These are phyloP conservation scores for Ethmia dodecea DNA, from an alignment of 2,888 invertebrate genomes.

Conservation along the genomic window DNA sequence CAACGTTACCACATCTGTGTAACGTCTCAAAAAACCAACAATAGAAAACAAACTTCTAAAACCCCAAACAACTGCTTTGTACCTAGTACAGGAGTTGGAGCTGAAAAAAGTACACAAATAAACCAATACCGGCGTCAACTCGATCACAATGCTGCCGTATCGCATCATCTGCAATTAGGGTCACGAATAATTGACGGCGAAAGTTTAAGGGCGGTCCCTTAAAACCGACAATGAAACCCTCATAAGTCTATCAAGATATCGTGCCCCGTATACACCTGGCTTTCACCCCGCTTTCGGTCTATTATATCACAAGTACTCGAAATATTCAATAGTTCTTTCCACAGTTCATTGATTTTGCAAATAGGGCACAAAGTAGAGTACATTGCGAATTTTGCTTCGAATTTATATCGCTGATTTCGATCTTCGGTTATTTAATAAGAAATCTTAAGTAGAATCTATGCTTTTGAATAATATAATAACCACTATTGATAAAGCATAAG, in stretches of 20 bases:
- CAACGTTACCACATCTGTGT: too few relatives aligned
- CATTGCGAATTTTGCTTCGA: slow-evolving; percentile 34
- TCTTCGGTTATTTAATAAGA: slow-evolving; percentile 19
- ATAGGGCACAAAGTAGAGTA: slow-evolving; percentile 34
- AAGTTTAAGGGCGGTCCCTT: slow-evolving; percentile 63
- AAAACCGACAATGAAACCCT: slow-evolving; percentile 62
- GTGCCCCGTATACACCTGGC: slow-evolving; percentile 66
- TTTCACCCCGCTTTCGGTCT: slow-evolving; percentile 49
- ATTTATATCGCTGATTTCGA: slow-evolving; percentile 38
- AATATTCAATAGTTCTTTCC: slow-evolving; percentile 56
- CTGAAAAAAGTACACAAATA: slow-evolving; percentile 49
- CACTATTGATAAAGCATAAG: too few relatives aligned
- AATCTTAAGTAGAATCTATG: not conserved
- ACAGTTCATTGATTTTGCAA: slow-evolving; percentile 55
- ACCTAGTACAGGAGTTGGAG: slow-evolving; percentile 24
- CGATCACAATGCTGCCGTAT: slow-evolving; percentile 57
- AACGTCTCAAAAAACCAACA: slow-evolving; percentile 43
- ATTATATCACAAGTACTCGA: slow-evolving; percentile 50
- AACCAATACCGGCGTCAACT: slow-evolving; percentile 64
- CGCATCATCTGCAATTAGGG: slow-evolving; percentile 76
- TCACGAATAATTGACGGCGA: slow-evolving; percentile 71
- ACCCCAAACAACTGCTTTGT: slow-evolving; percentile 44
- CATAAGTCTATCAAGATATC: slow-evolving; percentile 69
- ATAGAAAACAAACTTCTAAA: slow-evolving; percentile 42
- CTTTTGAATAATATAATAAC: too few relatives aligned